A percentile compares a stretch with the other conserved stretches of the same genome.
These are phyloP conservation scores for Sericinus montela DNA, from an alignment of 2,888 invertebrate species.

Conservation along the genomic window DNA sequence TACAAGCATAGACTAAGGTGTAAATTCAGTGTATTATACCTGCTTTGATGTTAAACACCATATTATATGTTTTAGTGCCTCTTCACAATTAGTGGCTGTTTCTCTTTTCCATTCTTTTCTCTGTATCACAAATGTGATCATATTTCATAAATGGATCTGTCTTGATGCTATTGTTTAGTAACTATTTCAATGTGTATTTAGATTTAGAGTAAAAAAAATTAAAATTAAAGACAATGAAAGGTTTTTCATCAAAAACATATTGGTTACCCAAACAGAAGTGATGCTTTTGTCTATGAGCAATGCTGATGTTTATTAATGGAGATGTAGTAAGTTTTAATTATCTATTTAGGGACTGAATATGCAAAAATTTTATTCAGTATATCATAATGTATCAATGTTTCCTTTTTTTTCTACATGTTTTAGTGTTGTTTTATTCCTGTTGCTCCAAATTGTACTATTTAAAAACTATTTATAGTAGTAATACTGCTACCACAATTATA, in stretches of 20 bases:
- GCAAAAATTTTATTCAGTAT: no score
- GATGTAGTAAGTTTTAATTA: no score
- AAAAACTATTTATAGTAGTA: no score
- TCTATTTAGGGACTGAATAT: no score
- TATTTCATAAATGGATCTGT: slow-evolving; percentile 48
- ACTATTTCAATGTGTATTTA: slow-evolving; percentile 36
- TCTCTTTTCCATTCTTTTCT: slow-evolving; percentile 44
- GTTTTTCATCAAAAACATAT: slow-evolving; percentile 12
- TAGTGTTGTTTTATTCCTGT: no score
- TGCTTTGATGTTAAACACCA: slow-evolving; percentile 34
- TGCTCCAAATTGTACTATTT: no score
- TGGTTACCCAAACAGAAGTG: slow-evolving; percentile 2
- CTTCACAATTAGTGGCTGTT: slow-evolving; percentile 36
- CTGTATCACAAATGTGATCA: slow-evolving; percentile 57
- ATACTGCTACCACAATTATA: no score
- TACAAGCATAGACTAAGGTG: slow-evolving; percentile 40
- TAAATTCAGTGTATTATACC: slow-evolving; percentile 57
- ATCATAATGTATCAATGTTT: no score
- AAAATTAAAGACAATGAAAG: slow-evolving; percentile 20
- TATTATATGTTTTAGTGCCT: slow-evolving; percentile 40
- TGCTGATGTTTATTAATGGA: no score
- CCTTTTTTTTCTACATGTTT: no score
- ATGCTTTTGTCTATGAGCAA: background rate
- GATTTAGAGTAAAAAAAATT: slow-evolving; percentile 32
- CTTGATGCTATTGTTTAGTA: slow-evolving; percentile 40